These are phyloP conservation scores for Hassar affinis DNA, from an alignment of 2,113 vertebrate species.

Conservation along the genomic window DNA sequence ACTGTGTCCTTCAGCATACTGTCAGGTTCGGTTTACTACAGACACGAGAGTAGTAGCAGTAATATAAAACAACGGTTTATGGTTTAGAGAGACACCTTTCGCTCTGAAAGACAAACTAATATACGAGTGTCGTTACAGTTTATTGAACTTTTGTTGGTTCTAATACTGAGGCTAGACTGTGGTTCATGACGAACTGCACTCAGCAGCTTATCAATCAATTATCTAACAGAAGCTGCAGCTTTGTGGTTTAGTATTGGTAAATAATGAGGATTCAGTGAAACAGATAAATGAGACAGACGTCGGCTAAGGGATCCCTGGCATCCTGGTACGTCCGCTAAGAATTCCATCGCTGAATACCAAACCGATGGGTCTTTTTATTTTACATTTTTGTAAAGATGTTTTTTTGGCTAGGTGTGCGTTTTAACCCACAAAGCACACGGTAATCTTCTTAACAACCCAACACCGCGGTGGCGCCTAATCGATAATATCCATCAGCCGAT, in stretches of 20 bases:
- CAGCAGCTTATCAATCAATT: background rate
- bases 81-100: no score
- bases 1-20: background rate
- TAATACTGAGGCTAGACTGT: background rate
- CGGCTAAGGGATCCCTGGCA: background rate
- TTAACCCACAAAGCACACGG: background rate
- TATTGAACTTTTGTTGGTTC: background rate
- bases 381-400: no score
- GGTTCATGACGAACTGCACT: background rate
- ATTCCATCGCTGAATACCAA: background rate
- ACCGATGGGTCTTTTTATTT: no score
- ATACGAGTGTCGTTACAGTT: background rate
- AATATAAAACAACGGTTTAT: no score
- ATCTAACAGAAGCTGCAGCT: background rate
- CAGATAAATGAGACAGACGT: background rate
- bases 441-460: conserved; percentile 13
- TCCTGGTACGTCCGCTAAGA: background rate
- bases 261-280: background rate
- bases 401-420: background rate
- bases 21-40: background rate
- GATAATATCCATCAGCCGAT: background rate
- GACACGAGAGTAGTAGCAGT: no score
- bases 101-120: no score
- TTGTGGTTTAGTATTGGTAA: conserved; percentile 5
- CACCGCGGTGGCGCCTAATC: background rate